Base-by-base conservation (phyloP, 2,888 invertebrate species). In the Cylindroiulus punctatus region DNA sequence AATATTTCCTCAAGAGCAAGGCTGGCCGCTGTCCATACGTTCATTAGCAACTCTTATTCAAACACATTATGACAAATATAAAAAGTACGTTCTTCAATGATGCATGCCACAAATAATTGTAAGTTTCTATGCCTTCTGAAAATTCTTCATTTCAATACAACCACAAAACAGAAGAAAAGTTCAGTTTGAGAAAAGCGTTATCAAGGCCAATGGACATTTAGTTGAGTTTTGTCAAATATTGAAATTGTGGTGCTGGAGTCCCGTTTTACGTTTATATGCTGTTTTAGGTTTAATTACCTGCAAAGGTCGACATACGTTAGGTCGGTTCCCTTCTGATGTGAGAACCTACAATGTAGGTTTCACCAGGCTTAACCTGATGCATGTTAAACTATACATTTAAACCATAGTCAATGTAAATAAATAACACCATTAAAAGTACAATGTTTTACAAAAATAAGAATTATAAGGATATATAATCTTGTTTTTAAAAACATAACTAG, bases 1-100 rank as follows among this genome's bases (percentile, higher is more conserved):
- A 76, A 76, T 76, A 76, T 76, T 76, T 76, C 30, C 30, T 12
- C 10, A 76, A 76, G 76, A 76, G 76, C 76, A 76, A 76, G 76
- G 76, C 76, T 76, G 26, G 76, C 30, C 14, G 4, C 4, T 76
- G 76, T 30, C 30, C 76, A 14, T 30, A 30, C 30, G 26, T 76
- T 76, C 30, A 14, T 10, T 76, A 17, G 14, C 30, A 8, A 57
- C 22, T 26, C 76, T 14, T 76, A 30, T 76, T 76, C 26, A 57
- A 57, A 22, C 10, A 22, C 57, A 57, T 57, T 22, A 57, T 57
- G 57, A 17, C 22, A 22, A 17, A 57, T 19, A 10, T 57, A 76
- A 26, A 76, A 65, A 47, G 14, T 26, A 22, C 26, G 10, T 65
- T 65, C 26, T 22, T 65, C 65, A 26, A 22, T 26, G 65, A 22